Conservation (phyloP, 2,797 vertebrate species). For the Novumbra hubbsi region DNA sequence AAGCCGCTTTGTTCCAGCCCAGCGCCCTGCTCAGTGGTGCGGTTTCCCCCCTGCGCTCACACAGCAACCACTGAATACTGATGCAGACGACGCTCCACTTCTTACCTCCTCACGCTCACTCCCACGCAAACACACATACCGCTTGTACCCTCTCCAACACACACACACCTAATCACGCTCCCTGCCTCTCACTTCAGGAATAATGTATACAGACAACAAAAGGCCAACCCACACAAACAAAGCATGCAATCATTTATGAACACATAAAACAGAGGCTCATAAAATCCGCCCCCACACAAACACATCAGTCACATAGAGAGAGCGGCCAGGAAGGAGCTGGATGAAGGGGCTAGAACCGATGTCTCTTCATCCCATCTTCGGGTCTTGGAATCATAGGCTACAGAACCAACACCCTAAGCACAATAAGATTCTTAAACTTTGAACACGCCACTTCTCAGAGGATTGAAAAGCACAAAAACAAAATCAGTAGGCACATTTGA, state of each 20-base stretch:
- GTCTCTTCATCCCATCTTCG: background rate
- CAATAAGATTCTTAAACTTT: background rate
- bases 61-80: slow-evolving; percentile 67
- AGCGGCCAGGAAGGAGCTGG: background rate
- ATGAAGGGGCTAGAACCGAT: background rate
- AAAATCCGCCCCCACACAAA: slow-evolving; percentile 29
- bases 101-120: background rate
- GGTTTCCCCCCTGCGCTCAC: slow-evolving; percentile 39
- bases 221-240: slow-evolving; percentile 32
- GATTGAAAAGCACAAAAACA: background rate
- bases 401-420: background rate
- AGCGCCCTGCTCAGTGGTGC: slow-evolving; percentile 60
- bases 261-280: slow-evolving; percentile 37
- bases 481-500: background rate
- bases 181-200: slow-evolving; percentile 14
- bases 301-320: slow-evolving; percentile 3
- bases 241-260: slow-evolving; percentile 32
- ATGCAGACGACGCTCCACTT: slow-evolving; percentile 50
- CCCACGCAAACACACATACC: slow-evolving; percentile 27
- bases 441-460: background rate
- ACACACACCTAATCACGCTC: slow-evolving; percentile 16
- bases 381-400: background rate
- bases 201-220: slow-evolving; percentile 41
- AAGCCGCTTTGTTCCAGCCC: slow-evolving; percentile 72
- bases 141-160: background rate